A percentile compares a stretch with the other conserved stretches of the same genome.
phyloP scores from a whole-genome alignment of 2,797 vertebrate genomes.

The Petrocephalus sullivani region DNA sequence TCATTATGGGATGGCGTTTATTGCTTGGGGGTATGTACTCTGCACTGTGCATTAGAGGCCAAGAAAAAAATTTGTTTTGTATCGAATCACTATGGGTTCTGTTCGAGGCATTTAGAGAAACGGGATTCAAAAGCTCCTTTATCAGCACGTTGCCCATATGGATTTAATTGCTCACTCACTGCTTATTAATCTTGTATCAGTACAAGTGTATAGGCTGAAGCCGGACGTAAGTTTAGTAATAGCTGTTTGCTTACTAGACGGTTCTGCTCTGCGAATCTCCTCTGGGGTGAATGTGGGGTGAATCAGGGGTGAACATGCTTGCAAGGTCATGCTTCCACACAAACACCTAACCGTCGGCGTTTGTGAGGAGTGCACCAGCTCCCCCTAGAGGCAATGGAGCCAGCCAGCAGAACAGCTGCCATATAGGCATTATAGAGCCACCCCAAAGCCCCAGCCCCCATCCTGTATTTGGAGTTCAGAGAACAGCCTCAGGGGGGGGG shows the following conservation, averaged over 20 bases:
- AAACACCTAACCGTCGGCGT: conserved; percentile 34
- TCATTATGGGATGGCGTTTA: neutral
- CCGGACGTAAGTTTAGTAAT: neutral
- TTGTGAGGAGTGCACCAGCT: conserved; percentile 35
- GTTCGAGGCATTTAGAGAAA: neutral
- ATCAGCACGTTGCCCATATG: no score
- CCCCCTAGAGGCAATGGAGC: conserved; percentile 18
- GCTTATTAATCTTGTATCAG: neutral
- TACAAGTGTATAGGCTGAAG: neutral
- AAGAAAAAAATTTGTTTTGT: neutral
- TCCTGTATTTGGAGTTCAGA: conserved; percentile 20
- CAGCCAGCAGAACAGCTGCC: conserved; percentile 19
- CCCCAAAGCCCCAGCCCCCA: conserved; percentile 39
- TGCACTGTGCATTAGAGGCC: neutral
- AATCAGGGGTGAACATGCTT: neutral
- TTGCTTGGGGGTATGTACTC: neutral
- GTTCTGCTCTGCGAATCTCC: neutral
- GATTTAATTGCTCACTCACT: no score
- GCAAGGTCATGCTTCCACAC: conserved; percentile 44
- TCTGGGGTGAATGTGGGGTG: neutral
- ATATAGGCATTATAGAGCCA: conserved; percentile 51
- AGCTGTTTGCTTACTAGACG: no score
- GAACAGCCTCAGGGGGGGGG: conserved; percentile 45
- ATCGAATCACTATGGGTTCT: neutral
- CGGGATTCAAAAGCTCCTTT: neutral